These are phyloP conservation scores for Melanostigma gelatinosum DNA, from an alignment of 2,113 vertebrate species.

Conservation along the genomic window DNA sequence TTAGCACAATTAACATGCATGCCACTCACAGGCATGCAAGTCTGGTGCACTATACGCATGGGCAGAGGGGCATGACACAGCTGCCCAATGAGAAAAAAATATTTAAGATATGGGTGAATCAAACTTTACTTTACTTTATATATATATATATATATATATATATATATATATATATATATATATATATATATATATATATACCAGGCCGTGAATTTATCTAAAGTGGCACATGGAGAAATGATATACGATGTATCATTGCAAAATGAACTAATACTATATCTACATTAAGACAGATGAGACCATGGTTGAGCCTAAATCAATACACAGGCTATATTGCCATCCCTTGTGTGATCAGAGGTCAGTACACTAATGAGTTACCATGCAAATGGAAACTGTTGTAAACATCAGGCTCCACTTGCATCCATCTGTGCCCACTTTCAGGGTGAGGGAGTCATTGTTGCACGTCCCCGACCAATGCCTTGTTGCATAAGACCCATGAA, in stretches of 20 bases:
- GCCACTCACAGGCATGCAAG: conserved; percentile 70
- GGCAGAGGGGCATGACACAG: conserved; percentile 1
- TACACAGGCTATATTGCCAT: background rate
- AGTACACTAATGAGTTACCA: conserved; percentile 9
- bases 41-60: conserved; percentile 19
- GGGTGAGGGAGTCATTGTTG: conserved; percentile 9
- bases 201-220: background rate
- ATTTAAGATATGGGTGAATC: background rate
- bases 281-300: background rate
- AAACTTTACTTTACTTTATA: background rate
- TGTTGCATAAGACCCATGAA: conserved; percentile 14
- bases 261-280: background rate
- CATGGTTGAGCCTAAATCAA: conserved; percentile 3
- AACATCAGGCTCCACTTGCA: conserved; percentile 2
- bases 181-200: background rate
- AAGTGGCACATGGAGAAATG: background rate
- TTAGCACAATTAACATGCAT: conserved; percentile 80
- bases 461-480: background rate
- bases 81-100: background rate
- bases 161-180: background rate
- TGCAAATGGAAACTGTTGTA: conserved; percentile 11
- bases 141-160: background rate
- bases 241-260: background rate
- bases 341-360: background rate
- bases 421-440: conserved; percentile 21